These are phyloP conservation scores for Furcula furcula DNA, from an alignment of 2,888 invertebrate genomes.

Conservation along the genomic window DNA sequence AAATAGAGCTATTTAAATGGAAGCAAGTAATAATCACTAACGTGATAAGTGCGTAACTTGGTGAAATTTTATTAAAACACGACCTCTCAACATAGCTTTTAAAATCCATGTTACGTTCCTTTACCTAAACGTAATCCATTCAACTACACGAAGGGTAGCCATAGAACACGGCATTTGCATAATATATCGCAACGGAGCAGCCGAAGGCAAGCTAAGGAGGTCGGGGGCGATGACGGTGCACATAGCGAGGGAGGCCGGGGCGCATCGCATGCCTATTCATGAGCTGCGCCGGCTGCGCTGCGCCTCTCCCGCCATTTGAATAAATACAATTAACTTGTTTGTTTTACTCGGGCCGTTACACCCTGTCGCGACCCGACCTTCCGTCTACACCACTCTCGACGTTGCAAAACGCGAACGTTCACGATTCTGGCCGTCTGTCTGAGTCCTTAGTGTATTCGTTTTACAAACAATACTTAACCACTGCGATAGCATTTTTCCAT, in stretches of 20 bases:
- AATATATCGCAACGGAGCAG: conserved; percentile 16
- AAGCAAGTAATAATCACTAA: too few relatives aligned
- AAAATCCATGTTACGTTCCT: neutral
- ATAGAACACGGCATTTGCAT: conserved; percentile 27
- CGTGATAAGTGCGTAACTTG: too few relatives aligned
- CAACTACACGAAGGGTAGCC: neutral
- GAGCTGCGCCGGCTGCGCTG: conserved; percentile 65
- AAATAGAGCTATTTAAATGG: too few relatives aligned
- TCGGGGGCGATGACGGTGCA: conserved; percentile 57
- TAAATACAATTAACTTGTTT: conserved; percentile 82
- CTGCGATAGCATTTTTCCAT: too few relatives aligned
- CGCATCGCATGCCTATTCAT: conserved; percentile 70
- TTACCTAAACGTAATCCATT: conserved; percentile 1
- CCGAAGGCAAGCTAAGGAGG: conserved; percentile 23
- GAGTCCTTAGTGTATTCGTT: too few relatives aligned
- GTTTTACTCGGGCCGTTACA: conserved; percentile 68
- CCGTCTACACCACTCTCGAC: conserved; percentile 36
- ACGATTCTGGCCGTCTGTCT: too few relatives aligned
- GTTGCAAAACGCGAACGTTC: conserved; percentile 2
- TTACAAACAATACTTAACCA: too few relatives aligned
- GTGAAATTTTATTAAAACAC: too few relatives aligned
- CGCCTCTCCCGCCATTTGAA: conserved; percentile 65
- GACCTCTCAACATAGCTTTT: too few relatives aligned
- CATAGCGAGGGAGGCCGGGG: conserved; percentile 57
- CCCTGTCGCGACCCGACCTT: conserved; percentile 53